Base-by-base conservation (phyloP, 2,797 vertebrate genomes). In the Sphenopsis melanotis region DNA sequence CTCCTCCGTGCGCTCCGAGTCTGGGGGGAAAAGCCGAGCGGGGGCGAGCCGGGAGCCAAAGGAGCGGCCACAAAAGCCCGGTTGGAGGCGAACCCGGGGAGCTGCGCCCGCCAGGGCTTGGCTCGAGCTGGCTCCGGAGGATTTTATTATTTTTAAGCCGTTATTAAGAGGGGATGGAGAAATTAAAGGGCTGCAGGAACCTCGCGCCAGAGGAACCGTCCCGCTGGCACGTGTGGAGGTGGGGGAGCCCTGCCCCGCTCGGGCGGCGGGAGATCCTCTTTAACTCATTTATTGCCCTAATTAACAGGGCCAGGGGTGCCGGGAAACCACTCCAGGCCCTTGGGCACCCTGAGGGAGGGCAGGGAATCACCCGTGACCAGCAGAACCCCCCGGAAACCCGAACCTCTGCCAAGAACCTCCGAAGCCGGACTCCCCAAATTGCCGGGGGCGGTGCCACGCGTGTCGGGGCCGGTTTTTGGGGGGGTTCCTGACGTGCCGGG, bases 11-110 rank as follows among this genome's bases (percentile, higher is more conserved):
- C 60, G 1, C 79, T 27, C 55, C 0, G 19, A 89, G 68, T 29
- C 37, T 10, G 22, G 41, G 49, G 26, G 57, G 42, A 8, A 89
- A 78, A 80, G 39, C 49, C 55, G 27, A 52, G 57, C 42, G 6
- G 60, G 24, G 42, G 36, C 55, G 27, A 52, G 57, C 42, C 5
- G 60, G 24, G 49, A 74, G 89, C 57, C 39, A 37, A 77, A 78
- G 77, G 59, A 69, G n/a, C 9, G 37, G 57, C 56, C 37, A 94
- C 80, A 85, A 88, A 96, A 95, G 84, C 83, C 61, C 79, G 49
- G 83, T 1, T 77, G 90, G 92, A 72, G 36, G 36, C 69, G 82
- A 85, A 94, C 59, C 70, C 36, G 80, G 88, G 60, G 82, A 89
- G 71, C 83, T 70, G 84, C 27, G 57, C 80, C 94, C 83, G 64